Evolutionary conservation across 2,797 vertebrate species (phyloP).

Genomic region (Mallotus villosus): DNA sequence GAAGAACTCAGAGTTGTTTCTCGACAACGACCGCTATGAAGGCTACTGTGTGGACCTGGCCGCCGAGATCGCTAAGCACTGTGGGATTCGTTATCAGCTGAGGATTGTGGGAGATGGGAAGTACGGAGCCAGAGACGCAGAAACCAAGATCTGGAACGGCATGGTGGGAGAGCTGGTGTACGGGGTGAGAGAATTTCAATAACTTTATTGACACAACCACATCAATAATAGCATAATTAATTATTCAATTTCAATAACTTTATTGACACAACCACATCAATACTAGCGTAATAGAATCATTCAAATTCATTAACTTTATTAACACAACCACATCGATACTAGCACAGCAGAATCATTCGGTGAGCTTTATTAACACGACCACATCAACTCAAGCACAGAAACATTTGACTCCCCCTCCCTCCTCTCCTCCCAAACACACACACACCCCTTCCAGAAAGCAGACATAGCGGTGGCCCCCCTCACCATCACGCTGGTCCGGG

Average conservation of each 20-base stretch:
- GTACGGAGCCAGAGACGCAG: constrained; percentile 95
- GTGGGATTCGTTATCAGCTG: constrained; percentile 95
- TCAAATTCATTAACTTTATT: too few species aligned
- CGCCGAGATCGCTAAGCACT: constrained; percentile 95
- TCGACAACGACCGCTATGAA: constrained; percentile 95
- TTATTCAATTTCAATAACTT: not conserved
- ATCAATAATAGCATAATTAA: not conserved
- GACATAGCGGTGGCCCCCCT: constrained; percentile 95
- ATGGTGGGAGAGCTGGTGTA: constrained; percentile 99
- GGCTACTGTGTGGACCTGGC: constrained; percentile 95
- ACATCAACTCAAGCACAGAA: not conserved
- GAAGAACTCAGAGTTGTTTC: constrained; percentile 94
- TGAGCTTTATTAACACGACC: not conserved
- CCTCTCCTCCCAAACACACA: not conserved
- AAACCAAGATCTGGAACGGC: constrained; percentile 99
- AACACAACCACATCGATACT: too few species aligned
- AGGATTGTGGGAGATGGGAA: constrained; percentile 96
- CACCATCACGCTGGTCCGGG: constrained; percentile 94
- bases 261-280: not conserved
- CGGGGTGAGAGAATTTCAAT: constrained; percentile 81
- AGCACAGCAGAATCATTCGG: too few species aligned
- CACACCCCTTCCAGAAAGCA: constrained; percentile 82
- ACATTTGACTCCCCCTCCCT: not conserved
- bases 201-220: not conserved
- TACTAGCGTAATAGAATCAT: not conserved